These are phyloP conservation scores for Pammene aurita DNA, from an alignment of 2,888 invertebrate genomes.

Conservation along the genomic window DNA sequence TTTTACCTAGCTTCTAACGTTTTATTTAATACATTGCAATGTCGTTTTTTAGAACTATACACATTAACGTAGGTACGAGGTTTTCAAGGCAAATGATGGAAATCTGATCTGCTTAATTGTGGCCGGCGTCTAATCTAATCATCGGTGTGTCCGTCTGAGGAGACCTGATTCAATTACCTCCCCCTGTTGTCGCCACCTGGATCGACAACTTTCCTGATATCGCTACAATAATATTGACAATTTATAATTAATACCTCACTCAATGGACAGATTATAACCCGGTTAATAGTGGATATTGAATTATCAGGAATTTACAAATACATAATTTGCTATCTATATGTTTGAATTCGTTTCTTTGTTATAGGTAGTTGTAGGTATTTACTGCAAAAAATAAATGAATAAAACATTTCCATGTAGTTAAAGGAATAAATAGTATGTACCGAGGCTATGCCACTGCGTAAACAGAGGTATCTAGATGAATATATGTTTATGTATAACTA, in stretches of 20 bases:
- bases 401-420: no score
- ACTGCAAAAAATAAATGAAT: background rate
- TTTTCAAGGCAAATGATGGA: slow-evolving; percentile 58
- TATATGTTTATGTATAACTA: background rate
- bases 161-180: slow-evolving; percentile 72
- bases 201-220: slow-evolving; percentile 49
- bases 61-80: background rate
- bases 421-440: no score
- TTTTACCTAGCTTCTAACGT: no score
- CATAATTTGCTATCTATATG: background rate
- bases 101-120: slow-evolving; percentile 82
- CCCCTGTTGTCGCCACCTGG: slow-evolving; percentile 48
- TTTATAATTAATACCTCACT: slow-evolving; percentile 42
- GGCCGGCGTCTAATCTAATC: slow-evolving; percentile 81
- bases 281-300: slow-evolving; percentile 1
- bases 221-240: slow-evolving; percentile 53
- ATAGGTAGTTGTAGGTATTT: no score
- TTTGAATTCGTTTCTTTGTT: no score
- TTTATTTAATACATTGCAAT: background rate
- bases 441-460: background rate
- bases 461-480: no score
- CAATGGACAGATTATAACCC: slow-evolving; percentile 7
- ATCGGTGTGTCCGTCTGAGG: slow-evolving; percentile 69
- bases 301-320: background rate
- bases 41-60: background rate